A percentile compares a stretch with the other conserved stretches of the same genome.
Evolutionary conservation across 2,113 vertebrate genomes (phyloP).

Genomic region (Hassar affinis): DNA sequence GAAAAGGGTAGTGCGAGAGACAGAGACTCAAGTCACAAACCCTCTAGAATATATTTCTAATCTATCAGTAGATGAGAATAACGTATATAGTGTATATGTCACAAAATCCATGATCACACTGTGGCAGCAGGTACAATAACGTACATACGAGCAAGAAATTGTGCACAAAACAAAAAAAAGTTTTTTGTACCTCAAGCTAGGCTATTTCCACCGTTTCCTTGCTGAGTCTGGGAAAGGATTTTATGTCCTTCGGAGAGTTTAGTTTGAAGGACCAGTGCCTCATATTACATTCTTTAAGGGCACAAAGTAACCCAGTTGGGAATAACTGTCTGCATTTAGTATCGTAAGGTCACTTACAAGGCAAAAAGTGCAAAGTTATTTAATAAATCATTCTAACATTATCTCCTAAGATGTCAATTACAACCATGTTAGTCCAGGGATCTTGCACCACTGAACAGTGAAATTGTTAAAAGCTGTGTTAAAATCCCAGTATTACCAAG

Average conservation of each 20-base stretch:
- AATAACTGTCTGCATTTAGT: background rate
- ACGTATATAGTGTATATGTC: background rate
- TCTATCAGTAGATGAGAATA: background rate
- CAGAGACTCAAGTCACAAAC: background rate
- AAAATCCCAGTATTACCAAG: background rate
- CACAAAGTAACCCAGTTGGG: background rate
- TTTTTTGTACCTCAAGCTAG: background rate
- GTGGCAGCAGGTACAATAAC: background rate
- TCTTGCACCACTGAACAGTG: background rate
- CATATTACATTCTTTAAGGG: background rate
- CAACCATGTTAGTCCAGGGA: background rate
- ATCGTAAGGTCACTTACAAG: background rate
- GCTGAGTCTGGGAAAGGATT: background rate
- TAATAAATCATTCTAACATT: background rate
- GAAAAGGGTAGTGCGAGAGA: constrained; percentile 5
- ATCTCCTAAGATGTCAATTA: background rate
- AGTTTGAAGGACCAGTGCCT: background rate
- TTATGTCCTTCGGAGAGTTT: background rate
- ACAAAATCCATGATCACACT: background rate
- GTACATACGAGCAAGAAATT: background rate
- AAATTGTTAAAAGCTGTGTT: background rate
- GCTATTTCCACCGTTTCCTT: background rate
- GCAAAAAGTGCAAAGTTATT: no score
- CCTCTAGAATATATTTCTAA: background rate
- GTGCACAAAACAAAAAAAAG: background rate